Base-by-base conservation (phyloP, 1,140 invertebrate genomes). In the Trissolcus basalis region DNA sequence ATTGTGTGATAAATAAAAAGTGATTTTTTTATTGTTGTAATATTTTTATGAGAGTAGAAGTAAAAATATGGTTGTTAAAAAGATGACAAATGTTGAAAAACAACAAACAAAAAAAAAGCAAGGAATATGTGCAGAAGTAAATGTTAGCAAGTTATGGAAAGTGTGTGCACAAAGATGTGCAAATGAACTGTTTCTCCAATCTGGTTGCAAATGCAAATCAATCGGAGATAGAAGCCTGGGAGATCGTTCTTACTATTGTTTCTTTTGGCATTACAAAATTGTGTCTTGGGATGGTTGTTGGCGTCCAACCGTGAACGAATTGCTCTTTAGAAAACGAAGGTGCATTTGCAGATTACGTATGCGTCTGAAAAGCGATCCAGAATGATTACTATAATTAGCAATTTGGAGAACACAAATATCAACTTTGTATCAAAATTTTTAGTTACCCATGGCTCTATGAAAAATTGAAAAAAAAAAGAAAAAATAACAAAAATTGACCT, bases 181-280 rank as follows among this genome's bases (percentile, higher is more conserved):
- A 19, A 53, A 48, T 60, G 61, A 60, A 65, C 60, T 59, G 35
- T 61, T 64, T 67, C 32, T 14, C 13, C 36, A 27, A 10, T 1
- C 13, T 32, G 15, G 35, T 54, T 48, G 9, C 51, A 50, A 9
- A 54, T 63, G 61, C 51, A 68, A 69, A 72, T 68, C 58, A 58
- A 67, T 64, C 45, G 11, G 9, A 53, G 39, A 49, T 48, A 63
- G 59, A 32, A 39, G 19, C 12, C 12, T 41, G 58, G 63, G 73
- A 61, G 73, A 69, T 51, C 49, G 53, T 70, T 77, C 60, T 27
- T 47, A 27, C 59, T 15, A 77, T 77, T 77, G 74, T 76, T 73
- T 70, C 60, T 58, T 27, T 27, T 51, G 13, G 45, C 33, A 47
- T 77, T 77, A 77, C 74, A 73, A 73, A 77, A 70, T 72, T 69